These are phyloP conservation scores for Telenomus remus DNA, from an alignment of 1,140 invertebrate genomes.

Conservation along the genomic window DNA sequence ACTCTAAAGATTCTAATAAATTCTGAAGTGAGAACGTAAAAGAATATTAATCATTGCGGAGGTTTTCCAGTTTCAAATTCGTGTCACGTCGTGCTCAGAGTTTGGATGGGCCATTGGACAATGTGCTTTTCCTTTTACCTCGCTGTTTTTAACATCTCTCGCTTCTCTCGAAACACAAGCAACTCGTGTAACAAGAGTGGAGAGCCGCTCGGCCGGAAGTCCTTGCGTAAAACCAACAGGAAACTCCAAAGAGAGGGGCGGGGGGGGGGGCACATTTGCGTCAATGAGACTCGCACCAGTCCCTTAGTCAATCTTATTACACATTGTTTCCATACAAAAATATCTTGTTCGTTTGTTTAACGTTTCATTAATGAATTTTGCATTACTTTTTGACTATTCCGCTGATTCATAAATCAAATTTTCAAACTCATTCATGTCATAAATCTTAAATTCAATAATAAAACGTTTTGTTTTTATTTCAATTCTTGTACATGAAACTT, in stretches of 20 bases:
- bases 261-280: conserved; percentile 30
- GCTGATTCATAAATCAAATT: too few species aligned
- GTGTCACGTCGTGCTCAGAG: conserved; percentile 14
- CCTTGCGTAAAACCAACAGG: conserved; percentile 60
- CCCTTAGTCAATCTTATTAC: conserved; percentile 56
- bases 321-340: conserved; percentile 50
- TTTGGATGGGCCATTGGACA: conserved; percentile 4
- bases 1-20: neutral
- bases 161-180: conserved; percentile 52
- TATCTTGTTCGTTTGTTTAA: conserved; percentile 45
- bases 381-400: conserved; percentile 5
- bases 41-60: conserved; percentile 22
- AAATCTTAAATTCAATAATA: too few species aligned
- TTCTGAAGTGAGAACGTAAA: neutral
- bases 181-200: conserved; percentile 57
- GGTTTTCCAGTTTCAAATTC: conserved; percentile 27
- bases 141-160: conserved; percentile 48
- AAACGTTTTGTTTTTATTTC: too few species aligned
- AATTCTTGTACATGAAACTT: too few species aligned
- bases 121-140: conserved; percentile 35
- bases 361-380: conserved; percentile 19
- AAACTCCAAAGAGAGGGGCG: conserved; percentile 36
- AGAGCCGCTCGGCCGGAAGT: conserved; percentile 55
- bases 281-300: conserved; percentile 50
- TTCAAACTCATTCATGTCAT: too few species aligned